phyloP scores from a whole-genome alignment of 2,113 vertebrate species.

The Solea senegalensis region DNA sequence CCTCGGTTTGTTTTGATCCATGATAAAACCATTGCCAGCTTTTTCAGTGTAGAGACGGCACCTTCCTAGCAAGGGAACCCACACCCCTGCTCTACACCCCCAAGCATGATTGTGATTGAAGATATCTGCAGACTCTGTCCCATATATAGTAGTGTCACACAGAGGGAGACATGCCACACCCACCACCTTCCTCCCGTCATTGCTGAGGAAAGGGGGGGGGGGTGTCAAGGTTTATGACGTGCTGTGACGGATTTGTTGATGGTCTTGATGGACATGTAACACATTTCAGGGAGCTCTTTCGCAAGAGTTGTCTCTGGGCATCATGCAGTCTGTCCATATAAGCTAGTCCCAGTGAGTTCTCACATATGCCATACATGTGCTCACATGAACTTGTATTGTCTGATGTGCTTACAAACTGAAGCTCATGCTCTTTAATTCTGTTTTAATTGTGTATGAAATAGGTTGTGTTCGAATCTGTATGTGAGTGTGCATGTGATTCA shows the following conservation, averaged over 20 bases:
- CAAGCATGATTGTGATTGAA: background rate
- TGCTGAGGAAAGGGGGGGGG: background rate
- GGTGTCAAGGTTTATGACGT: conserved; percentile 32
- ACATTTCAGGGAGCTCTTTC: conserved; percentile 28
- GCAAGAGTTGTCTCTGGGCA: conserved; percentile 1
- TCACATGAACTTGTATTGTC: conserved; percentile 2
- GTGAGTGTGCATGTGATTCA: conserved; percentile 14
- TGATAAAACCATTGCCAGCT: conserved; percentile 10
- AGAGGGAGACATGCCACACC: conserved; percentile 24
- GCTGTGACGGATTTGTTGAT: conserved; percentile 55
- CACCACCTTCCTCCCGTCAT: conserved; percentile 7
- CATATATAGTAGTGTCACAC: conserved; percentile 72
- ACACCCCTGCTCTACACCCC: background rate
- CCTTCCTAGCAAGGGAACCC: conserved; percentile 51
- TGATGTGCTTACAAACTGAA: background rate
- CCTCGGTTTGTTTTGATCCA: background rate
- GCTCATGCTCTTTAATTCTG: conserved; percentile 8
- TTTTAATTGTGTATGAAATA: background rate
- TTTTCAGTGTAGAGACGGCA: conserved; percentile 17
- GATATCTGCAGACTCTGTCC: conserved; percentile 34
- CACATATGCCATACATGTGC: background rate
- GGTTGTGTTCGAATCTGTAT: background rate
- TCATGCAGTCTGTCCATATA: conserved; percentile 1
- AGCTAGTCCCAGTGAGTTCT: background rate
- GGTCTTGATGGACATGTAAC: conserved; percentile 53